These are phyloP conservation scores for Aricia agestis DNA, from an alignment of 1,140 invertebrate genomes.

Conservation along the genomic window DNA sequence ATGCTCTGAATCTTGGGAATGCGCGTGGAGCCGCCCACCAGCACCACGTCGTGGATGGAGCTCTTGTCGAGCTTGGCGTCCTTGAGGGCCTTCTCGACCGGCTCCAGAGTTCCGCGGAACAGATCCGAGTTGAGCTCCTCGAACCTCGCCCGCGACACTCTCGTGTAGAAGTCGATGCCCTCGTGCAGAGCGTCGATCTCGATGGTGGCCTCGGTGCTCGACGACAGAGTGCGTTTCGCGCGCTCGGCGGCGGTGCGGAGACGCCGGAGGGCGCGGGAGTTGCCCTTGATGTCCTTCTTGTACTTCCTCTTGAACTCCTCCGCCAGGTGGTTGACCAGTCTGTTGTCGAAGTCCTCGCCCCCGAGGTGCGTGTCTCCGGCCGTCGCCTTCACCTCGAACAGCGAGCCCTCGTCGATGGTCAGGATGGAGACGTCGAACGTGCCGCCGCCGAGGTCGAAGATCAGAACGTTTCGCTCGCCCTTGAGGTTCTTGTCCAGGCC, in stretches of 20 bases:
- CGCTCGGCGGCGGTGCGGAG: constrained; percentile 81
- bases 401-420: constrained; percentile 89
- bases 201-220: constrained; percentile 77
- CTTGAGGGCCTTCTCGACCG: constrained; percentile 82
- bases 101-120: constrained; percentile 78
- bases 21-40: constrained; percentile 88
- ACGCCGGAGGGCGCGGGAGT: constrained; percentile 77
- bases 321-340: constrained; percentile 85
- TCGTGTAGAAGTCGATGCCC: constrained; percentile 79
- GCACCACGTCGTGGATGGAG: constrained; percentile 85
- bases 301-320: constrained; percentile 78
- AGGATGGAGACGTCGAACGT: constrained; percentile 91
- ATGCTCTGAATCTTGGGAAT: constrained; percentile 81
- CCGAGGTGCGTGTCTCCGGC: constrained; percentile 85
- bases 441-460: constrained; percentile 81
- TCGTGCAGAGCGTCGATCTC: constrained; percentile 78
- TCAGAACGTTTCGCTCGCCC: constrained; percentile 82
- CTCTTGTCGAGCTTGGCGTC: constrained; percentile 86
- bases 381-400: constrained; percentile 86
- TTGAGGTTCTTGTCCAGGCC: constrained; percentile 82
- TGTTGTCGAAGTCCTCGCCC: constrained; percentile 92
- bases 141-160: constrained; percentile 79
- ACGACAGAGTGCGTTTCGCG: constrained; percentile 78
- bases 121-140: constrained; percentile 80
- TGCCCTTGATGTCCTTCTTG: constrained; percentile 68